Evolutionary conservation across 2,113 vertebrate species (phyloP).

Genomic region (Sus scrofa): T2T-Sscrofa CM000830.6:110185001-110185500

Average conservation of each 20-base stretch:
- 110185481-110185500: slow-evolving; percentile 99
- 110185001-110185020: slow-evolving; percentile 57
- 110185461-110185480: slow-evolving; percentile 93
- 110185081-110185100: slow-evolving; percentile 95
- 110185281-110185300: slow-evolving; percentile 95
- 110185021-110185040: slow-evolving; percentile 61
- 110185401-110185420: slow-evolving; percentile 95
- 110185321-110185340: slow-evolving; percentile 93
- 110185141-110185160: slow-evolving; percentile 94
- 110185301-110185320: slow-evolving; percentile 80
- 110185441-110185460: slow-evolving; percentile 96
- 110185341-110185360: slow-evolving; percentile 97
- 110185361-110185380: slow-evolving; percentile 96
- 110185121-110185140: slow-evolving; percentile 95
- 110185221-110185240: slow-evolving; percentile 98
- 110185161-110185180: slow-evolving; percentile 94
- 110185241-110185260: slow-evolving; percentile 97
- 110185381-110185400: slow-evolving; percentile 95
- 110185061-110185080: slow-evolving; percentile 91
- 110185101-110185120: slow-evolving; percentile 92
- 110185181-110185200: slow-evolving; percentile 96
- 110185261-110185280: slow-evolving; percentile 95
- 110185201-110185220: slow-evolving; percentile 94
- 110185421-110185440: slow-evolving; percentile 98
- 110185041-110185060: slow-evolving; percentile 43